Evolutionary conservation across 2,888 invertebrate genomes (phyloP).

Genomic region (Linnaemya tessellans): DNA sequence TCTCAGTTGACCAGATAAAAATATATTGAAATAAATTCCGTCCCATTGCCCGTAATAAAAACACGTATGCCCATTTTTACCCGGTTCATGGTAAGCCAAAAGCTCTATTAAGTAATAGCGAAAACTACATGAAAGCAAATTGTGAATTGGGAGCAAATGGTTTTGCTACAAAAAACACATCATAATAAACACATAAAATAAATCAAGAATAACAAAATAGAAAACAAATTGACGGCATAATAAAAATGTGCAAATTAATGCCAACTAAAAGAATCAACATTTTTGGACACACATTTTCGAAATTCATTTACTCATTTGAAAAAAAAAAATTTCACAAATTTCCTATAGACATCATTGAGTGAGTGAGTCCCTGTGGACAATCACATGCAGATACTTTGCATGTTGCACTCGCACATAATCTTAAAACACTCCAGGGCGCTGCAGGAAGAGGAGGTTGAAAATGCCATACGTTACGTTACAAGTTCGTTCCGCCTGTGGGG

Average conservation of each 20-base stretch:
- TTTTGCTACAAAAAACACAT: constrained; percentile 38
- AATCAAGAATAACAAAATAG: constrained; percentile 20
- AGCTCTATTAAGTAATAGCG: constrained; percentile 13
- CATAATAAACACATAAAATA: constrained; percentile 39
- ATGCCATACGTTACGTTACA: neutral
- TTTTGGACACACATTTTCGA: constrained; percentile 4
- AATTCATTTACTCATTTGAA: neutral
- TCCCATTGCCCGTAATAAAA: too few species aligned
- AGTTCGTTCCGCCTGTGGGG: constrained; percentile 30
- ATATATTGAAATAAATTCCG: neutral
- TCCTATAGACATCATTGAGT: neutral
- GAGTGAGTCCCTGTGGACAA: constrained; percentile 21
- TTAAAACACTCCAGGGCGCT: neutral
- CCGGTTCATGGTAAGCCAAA: neutral
- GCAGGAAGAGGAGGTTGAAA: neutral
- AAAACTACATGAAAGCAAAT: neutral
- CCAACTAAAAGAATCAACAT: constrained; percentile 5
- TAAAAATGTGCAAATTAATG: constrained; percentile 28
- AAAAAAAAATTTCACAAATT: constrained; percentile 5
- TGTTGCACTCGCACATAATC: neutral
- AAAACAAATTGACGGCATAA: constrained; percentile 35
- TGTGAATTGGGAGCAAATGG: constrained; percentile 23
- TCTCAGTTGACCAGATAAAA: too few species aligned
- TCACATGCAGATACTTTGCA: too few species aligned
- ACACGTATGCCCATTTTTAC: too few species aligned